Base-by-base conservation (phyloP, 37 sponge, comb jelly and placozoan genomes). In the Ephydatia muelleri region DNA sequence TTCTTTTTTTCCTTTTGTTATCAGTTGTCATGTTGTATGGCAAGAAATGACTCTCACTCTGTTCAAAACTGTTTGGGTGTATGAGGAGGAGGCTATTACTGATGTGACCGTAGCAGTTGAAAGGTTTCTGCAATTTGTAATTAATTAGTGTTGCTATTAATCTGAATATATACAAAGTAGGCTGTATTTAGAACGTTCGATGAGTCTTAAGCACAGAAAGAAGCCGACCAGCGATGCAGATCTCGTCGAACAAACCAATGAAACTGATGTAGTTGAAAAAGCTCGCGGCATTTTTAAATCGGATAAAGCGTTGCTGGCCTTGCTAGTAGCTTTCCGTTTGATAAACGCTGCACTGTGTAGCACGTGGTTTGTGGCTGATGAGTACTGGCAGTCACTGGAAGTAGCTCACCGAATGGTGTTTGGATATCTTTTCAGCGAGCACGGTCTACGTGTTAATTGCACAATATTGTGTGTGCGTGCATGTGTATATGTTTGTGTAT, bases 381-480 rank as follows among this genome's bases (percentile, higher is more conserved):
- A 96, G 66, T 87, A 91, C 84, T 96, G 94, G 94, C 96, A 96
- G 81, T 35, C 85, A 2, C 80, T 96, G 71, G 96, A 96, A 70
- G 92, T 96, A 19, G 91, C 94, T 28, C 93, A 96, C 87, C 79
- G 70, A n/a, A 79, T 83, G 64, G 83, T 87, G 32, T 96, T 90
- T 72, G 88, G 93, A 79, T 96, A 94, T 91, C 89, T 84, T 80
- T 22, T 14, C 36, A 35, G 47, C 23, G 6, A 11, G 5, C 49
- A 39, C 9, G 31, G 49, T 30, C 36, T 38, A 70, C 26, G 2
- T 43, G 28, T 28, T 70, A 70, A 2, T 16, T 67, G 81, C 65
- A 27, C 5, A 12, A 14, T 48, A 70, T 31, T 70, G n/a, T 30
- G 30, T 30, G 71, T 70, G n/a, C 29, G 23, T 70, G 23, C 11